Evolutionary conservation across 2,797 vertebrate genomes (phyloP).

Genomic region (Saxicola maurus): DNA sequence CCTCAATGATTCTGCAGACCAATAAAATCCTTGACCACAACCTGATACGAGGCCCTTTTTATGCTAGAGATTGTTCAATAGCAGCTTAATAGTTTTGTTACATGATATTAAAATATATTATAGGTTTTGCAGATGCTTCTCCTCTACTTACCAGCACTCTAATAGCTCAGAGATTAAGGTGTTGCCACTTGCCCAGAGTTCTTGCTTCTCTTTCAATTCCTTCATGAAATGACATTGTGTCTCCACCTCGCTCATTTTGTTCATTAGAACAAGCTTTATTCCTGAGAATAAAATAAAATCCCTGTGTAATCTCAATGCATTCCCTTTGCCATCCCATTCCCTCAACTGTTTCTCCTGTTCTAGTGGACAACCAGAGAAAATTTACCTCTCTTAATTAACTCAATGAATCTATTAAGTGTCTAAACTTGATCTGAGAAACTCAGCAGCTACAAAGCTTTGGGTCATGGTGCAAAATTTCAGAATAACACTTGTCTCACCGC

Average conservation of each 20-base stretch:
- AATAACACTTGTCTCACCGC: accelerated
- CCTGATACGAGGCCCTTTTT: neutral
- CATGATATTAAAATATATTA: neutral
- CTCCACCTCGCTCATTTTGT: neutral
- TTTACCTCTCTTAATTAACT: neutral
- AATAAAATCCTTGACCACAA: neutral
- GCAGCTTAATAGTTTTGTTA: neutral
- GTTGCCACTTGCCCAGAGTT: neutral
- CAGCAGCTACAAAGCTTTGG: neutral
- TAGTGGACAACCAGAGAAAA: neutral
- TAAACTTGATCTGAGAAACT: neutral
- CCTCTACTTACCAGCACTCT: neutral
- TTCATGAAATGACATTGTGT: neutral
- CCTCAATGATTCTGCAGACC: neutral
- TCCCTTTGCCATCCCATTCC: neutral
- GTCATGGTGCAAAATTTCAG: neutral
- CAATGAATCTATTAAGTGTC: neutral
- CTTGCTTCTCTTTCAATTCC: neutral
- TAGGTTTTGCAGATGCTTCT: neutral
- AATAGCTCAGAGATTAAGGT: neutral
- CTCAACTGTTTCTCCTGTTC: neutral
- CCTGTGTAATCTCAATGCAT: neutral
- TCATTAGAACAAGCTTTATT: neutral
- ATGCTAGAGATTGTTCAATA: neutral
- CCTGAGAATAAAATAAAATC: neutral